Percentiles rank a stretch among this genome's conserved stretches.
These are phyloP conservation scores for Rhincodon typus DNA, from an alignment of 2,797 vertebrate species.

Conservation along the genomic window DNA sequence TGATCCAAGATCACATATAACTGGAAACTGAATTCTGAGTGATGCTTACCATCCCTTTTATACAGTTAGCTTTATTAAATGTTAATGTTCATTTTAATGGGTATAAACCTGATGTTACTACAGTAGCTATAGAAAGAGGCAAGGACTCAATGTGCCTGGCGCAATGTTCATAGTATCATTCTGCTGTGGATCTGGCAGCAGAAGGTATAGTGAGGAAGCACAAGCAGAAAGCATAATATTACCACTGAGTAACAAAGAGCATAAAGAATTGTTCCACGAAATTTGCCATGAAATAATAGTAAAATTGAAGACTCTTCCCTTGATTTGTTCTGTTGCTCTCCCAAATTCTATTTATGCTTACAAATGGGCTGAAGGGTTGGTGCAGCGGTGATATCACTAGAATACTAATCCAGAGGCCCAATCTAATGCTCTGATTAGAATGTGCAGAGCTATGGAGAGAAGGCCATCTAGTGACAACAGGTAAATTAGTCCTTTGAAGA, in stretches of 20 bases:
- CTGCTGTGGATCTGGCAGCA: not conserved
- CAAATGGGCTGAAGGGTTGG: not conserved
- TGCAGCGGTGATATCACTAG: no score
- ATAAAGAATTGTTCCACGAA: not conserved
- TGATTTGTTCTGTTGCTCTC: not conserved
- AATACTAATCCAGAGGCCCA: no score
- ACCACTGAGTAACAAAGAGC: not conserved
- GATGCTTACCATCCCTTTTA: no score
- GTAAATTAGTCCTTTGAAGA: no score
- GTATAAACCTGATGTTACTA: no score
- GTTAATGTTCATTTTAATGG: no score
- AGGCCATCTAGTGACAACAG: no score
- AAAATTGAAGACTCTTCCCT: not conserved
- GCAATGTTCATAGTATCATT: not conserved
- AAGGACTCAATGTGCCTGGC: not conserved
- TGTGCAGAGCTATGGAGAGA: no score
- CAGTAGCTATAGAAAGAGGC: not conserved
- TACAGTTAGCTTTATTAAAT: no score
- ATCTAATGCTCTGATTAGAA: no score
- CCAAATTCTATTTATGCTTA: not conserved
- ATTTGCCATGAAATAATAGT: not conserved
- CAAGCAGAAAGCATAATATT: not conserved
- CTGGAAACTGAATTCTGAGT: no score
- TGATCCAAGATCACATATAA: no score
- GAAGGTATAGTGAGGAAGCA: not conserved